Evolutionary conservation across 2,113 vertebrate genomes (phyloP).

Genomic region (Craseonycteris thonglongyai): DNA sequence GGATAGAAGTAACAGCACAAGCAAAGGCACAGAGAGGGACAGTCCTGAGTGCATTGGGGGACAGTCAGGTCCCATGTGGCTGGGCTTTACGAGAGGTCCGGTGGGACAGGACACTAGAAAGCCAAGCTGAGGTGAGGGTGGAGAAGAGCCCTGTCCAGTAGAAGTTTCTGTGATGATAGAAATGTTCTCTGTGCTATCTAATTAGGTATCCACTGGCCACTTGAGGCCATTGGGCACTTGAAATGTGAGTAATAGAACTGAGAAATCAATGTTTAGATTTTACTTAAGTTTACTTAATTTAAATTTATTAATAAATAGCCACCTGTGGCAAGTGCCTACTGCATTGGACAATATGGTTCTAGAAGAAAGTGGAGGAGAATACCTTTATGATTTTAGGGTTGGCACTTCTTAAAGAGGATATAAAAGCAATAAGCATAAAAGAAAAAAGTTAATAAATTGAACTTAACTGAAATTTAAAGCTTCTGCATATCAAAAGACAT

Average conservation of each 20-base stretch:
- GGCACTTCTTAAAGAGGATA: not conserved
- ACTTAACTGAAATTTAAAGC: not conserved
- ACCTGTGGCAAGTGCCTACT: not conserved
- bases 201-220: not conserved
- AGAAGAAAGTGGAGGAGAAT: not conserved
- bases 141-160: not conserved
- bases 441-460: not conserved
- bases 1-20: not conserved
- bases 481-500: not conserved
- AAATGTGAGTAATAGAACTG: not conserved
- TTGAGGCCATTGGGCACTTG: not conserved
- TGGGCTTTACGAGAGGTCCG: not conserved
- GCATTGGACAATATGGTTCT: not conserved
- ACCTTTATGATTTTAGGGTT: not conserved
- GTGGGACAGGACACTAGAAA: not conserved
- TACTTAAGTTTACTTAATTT: not conserved
- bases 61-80: no score
- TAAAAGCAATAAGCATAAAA: not conserved
- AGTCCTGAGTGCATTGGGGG: not conserved
- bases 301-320: not conserved
- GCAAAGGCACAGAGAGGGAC: not conserved
- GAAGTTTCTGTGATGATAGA: not conserved
- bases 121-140: no score
- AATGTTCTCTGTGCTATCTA: not conserved
- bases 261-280: not conserved